Percentiles rank a stretch among this genome's conserved stretches.
phyloP scores from a whole-genome alignment of 2,797 vertebrate genomes.

The Argyrosomus regius region DNA sequence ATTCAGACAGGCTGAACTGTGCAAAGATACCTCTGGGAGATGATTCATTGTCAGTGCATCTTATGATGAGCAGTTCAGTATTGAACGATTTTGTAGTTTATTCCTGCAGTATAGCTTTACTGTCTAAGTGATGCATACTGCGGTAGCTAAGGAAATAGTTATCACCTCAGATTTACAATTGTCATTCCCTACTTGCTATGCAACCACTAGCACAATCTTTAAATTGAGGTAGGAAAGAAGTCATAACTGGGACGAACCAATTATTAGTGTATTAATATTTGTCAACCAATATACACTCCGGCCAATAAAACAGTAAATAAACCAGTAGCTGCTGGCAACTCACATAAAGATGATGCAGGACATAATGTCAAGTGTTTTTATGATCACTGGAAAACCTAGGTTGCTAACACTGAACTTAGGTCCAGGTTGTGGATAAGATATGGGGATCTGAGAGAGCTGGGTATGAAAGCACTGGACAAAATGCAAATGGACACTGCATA shows the following conservation, averaged over 20 bases:
- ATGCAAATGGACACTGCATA: neutral
- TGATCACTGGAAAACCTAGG: neutral
- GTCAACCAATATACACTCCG: neutral
- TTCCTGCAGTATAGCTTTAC: neutral
- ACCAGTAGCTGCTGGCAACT: neutral
- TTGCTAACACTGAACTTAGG: neutral
- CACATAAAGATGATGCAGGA: neutral
- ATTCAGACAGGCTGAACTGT: neutral
- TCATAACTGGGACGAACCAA: neutral
- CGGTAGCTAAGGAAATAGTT: neutral
- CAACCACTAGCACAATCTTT: neutral
- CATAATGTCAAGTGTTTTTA: neutral
- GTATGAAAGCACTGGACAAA: neutral
- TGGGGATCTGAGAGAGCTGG: neutral
- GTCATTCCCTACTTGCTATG: neutral
- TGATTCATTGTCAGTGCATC: slow-evolving; percentile 4
- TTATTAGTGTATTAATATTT: neutral
- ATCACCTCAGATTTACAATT: neutral
- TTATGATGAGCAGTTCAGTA: slow-evolving; percentile 2
- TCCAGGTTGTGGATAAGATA: slow-evolving; percentile 2
- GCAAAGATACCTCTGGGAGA: neutral
- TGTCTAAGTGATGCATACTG: neutral
- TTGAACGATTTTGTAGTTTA: neutral
- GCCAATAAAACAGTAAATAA: neutral
- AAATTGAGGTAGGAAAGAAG: neutral